Evolutionary conservation across 92 coral and sea anemone genomes (phyloP).

Genomic region (Palythoa heliodiscus): DNA sequence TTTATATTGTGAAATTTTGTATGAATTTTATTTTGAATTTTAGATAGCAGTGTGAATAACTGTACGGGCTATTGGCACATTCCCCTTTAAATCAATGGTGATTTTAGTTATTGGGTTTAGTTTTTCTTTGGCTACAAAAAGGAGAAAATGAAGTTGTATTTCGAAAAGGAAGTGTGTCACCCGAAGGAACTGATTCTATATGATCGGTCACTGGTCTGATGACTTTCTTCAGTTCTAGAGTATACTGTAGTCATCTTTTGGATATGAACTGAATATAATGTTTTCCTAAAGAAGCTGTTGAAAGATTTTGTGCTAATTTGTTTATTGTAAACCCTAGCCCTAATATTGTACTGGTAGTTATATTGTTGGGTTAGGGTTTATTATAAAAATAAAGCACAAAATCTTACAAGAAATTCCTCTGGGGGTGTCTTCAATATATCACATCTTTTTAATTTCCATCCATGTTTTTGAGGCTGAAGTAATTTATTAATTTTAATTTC

Average conservation of each 20-base stretch:
- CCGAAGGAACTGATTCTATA: neutral
- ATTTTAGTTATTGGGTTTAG: constrained; percentile 1
- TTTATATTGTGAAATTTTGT: neutral
- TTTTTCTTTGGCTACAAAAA: constrained; percentile 1
- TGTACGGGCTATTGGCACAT: neutral
- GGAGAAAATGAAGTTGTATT: neutral
- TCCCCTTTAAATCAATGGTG: neutral
- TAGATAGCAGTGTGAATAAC: constrained; percentile 3
- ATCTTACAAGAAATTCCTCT: neutral
- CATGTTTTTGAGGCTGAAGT: neutral
- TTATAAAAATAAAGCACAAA: constrained; percentile 1
- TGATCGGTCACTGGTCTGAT: neutral
- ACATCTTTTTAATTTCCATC: neutral
- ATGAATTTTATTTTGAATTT: neutral
- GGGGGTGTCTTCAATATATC: neutral
- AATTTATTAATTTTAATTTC: neutral
- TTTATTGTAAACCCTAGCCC: constrained; percentile 3
- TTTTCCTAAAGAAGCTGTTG: neutral
- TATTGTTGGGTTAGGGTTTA: neutral
- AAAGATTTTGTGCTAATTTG: neutral
- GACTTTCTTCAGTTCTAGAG: neutral
- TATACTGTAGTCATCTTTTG: neutral
- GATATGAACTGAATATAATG: no score
- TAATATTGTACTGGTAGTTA: neutral
- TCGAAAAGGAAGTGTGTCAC: neutral